Evolutionary conservation across 2,888 invertebrate genomes (phyloP).

Genomic region (Cremastinae sp.): DNA sequence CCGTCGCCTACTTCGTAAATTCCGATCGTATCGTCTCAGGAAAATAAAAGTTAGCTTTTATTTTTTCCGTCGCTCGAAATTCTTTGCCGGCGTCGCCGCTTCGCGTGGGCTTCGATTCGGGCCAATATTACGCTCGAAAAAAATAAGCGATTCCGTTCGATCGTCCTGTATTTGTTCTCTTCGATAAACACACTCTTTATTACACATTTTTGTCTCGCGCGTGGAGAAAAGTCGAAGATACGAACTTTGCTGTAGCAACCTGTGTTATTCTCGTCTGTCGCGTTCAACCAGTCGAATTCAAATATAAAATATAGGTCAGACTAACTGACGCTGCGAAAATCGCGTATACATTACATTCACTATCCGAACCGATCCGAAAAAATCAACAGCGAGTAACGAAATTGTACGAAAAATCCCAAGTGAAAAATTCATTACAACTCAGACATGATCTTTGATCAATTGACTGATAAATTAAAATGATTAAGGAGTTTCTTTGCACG

Average conservation of each 20-base stretch:
- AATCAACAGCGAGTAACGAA: neutral
- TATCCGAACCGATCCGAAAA: neutral
- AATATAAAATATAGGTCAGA: slow-evolving; percentile 72
- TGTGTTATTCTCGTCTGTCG: slow-evolving; percentile 70
- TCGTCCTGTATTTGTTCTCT: neutral
- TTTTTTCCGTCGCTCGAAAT: slow-evolving; percentile 30
- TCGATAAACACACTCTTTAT: neutral
- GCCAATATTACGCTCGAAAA: neutral
- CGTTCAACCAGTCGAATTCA: slow-evolving; percentile 66
- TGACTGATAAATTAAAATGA: no score
- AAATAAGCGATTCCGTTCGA: neutral
- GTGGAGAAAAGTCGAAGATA: slow-evolving; percentile 44
- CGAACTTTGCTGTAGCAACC: slow-evolving; percentile 62
- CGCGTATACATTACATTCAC: slow-evolving; percentile 20
- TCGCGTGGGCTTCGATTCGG: slow-evolving; percentile 7
- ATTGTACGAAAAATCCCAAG: neutral
- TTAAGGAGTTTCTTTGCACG: no score
- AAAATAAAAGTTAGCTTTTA: slow-evolving; percentile 28
- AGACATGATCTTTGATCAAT: no score
- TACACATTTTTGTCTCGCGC: neutral
- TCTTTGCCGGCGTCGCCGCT: slow-evolving; percentile 4
- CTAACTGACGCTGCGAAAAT: slow-evolving; percentile 56
- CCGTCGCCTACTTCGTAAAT: slow-evolving; percentile 29
- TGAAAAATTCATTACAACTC: no score
- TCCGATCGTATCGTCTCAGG: slow-evolving; percentile 1